Evolutionary conservation across 2,113 vertebrate genomes (phyloP).

Genomic region (Thalassarche chlororhynchos): DNA sequence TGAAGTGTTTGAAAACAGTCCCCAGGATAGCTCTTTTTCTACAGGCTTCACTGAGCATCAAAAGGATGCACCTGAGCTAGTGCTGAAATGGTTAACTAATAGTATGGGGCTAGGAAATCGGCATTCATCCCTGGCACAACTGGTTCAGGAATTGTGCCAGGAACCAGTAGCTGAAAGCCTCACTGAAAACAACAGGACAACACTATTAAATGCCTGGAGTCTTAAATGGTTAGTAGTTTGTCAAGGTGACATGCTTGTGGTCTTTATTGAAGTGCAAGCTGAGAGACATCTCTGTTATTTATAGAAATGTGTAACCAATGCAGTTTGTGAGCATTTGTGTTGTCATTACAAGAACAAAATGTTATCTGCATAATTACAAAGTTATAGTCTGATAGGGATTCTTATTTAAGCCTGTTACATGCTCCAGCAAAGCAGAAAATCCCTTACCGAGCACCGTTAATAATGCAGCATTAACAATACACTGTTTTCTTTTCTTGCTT

Average conservation of each 20-base stretch:
- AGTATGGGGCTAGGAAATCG: not conserved
- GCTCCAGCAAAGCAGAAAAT: conserved; percentile 63
- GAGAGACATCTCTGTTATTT: not conserved
- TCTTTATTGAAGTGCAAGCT: not conserved
- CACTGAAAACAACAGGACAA: not conserved
- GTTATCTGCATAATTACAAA: conserved; percentile 27
- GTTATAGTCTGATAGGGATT: conserved; percentile 14
- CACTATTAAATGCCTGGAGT: not conserved
- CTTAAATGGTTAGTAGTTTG: not conserved
- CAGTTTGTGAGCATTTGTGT: not conserved
- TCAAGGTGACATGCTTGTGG: not conserved
- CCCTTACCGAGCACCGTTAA: conserved; percentile 38
- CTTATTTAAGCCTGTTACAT: conserved; percentile 48
- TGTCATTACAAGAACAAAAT: not conserved
- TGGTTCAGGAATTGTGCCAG: not conserved
- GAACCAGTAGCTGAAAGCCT: not conserved
- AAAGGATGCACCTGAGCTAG: not conserved
- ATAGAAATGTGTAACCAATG: not conserved
- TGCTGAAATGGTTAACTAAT: not conserved
- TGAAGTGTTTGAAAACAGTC: not conserved
- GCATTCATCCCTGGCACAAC: not conserved
- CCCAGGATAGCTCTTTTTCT: not conserved
- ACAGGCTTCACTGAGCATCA: not conserved
- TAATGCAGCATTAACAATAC: conserved; percentile 52
- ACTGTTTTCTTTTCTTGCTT: conserved; percentile 24